Evolutionary conservation across 2,113 vertebrate species (phyloP).

Genomic region (Alces alces): DNA sequence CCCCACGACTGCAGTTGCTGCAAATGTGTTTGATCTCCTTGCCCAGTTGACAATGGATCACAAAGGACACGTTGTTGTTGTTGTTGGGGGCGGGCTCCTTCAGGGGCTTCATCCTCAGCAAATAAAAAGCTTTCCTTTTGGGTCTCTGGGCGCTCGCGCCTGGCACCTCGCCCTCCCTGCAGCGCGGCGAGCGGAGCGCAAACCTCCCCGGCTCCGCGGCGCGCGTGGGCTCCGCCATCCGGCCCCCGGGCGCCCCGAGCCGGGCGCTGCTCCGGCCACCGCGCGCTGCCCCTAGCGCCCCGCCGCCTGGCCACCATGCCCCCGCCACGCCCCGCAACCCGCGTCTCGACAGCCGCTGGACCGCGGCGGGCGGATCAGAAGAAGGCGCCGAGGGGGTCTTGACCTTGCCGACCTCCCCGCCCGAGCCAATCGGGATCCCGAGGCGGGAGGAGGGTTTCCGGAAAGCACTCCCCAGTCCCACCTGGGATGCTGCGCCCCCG

Average conservation of each 20-base stretch:
- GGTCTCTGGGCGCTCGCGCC: conserved; percentile 83
- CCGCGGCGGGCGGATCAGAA: conserved; percentile 57
- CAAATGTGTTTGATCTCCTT: conserved; percentile 99
- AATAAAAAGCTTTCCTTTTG: conserved; percentile 91
- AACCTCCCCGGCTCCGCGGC: conserved; percentile 78
- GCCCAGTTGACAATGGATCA: conserved; percentile 96
- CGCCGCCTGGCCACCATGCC: conserved; percentile 41
- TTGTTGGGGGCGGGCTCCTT: conserved; percentile 85
- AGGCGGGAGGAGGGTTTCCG: conserved; percentile 26
- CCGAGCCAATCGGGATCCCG: conserved; percentile 52
- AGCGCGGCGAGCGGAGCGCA: conserved; percentile 80
- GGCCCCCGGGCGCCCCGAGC: conserved; percentile 64
- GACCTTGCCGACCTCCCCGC: conserved; percentile 77
- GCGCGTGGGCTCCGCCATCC: conserved; percentile 86
- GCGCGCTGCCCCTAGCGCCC: conserved; percentile 52
- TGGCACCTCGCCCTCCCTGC: conserved; percentile 80
- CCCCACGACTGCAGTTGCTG: conserved; percentile 98
- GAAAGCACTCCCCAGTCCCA: background rate
- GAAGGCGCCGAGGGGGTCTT: conserved; percentile 71
- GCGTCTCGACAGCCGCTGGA: background rate
- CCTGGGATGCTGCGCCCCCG: background rate
- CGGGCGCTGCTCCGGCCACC: conserved; percentile 64
- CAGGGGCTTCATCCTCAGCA: conserved; percentile 93
- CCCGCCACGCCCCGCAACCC: conserved; percentile 23
- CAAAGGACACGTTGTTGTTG: conserved; percentile 94